phyloP scores from a whole-genome alignment of 2,797 vertebrate species.

The Champsocephalus esox region DNA sequence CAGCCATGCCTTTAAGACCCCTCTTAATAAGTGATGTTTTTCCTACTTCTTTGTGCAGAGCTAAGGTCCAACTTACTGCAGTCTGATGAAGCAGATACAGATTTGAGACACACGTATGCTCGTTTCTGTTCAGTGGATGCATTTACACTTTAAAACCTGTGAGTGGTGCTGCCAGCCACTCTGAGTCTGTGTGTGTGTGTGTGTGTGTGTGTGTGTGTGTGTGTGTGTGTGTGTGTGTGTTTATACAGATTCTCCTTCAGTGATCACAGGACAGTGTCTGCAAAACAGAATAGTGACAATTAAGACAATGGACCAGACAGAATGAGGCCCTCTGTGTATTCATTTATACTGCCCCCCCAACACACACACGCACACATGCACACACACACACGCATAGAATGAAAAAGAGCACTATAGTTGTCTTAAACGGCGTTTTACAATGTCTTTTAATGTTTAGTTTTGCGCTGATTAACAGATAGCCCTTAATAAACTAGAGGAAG shows the following conservation, averaged over 20 bases:
- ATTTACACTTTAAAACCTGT: constrained; percentile 39
- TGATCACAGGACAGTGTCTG: constrained; percentile 29
- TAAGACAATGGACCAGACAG: constrained; percentile 52
- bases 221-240: constrained; percentile 3
- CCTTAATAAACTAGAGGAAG: neutral
- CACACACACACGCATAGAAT: neutral
- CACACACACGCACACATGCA: neutral
- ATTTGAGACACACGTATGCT: neutral
- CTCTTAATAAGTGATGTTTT: constrained; percentile 5
- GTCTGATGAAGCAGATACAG: neutral
- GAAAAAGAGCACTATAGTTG: neutral
- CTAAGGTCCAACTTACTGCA: neutral
- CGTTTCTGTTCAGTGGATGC: constrained; percentile 1
- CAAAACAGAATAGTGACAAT: constrained; percentile 32
- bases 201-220: neutral
- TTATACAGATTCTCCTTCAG: constrained; percentile 9
- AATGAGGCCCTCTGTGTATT: constrained; percentile 48
- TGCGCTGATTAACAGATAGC: neutral
- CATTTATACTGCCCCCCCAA: neutral
- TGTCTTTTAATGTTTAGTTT: neutral
- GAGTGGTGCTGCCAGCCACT: constrained; percentile 46
- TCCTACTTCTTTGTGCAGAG: neutral
- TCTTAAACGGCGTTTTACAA: neutral
- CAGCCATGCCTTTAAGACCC: neutral
- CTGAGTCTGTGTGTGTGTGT: constrained; percentile 2